These are phyloP conservation scores for Tuberolachnus salignus DNA, from an alignment of 2,888 invertebrate species.

Conservation along the genomic window DNA sequence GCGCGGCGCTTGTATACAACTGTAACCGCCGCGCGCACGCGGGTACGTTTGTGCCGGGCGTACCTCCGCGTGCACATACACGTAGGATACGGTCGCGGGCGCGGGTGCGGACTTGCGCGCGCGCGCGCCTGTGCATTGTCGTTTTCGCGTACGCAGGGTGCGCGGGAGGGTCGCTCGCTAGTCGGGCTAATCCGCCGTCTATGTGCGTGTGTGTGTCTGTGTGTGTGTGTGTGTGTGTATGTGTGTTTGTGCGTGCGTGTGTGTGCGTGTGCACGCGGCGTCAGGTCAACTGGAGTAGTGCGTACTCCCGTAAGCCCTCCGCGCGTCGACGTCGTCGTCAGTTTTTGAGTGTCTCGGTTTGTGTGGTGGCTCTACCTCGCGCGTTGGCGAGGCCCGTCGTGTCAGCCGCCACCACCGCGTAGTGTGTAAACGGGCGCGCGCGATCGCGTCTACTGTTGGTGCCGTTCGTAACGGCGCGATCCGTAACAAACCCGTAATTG, in stretches of 20 bases:
- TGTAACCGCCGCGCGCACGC: not conserved
- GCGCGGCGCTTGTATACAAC: too few species aligned
- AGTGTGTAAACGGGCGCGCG: not conserved
- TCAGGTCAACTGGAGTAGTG: conserved; percentile 56
- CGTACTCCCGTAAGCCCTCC: conserved; percentile 51
- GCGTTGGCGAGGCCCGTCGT: conserved; percentile 42
- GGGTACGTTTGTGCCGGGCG: not conserved
- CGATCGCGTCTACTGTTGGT: too few species aligned
- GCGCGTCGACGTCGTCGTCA: conserved; percentile 28
- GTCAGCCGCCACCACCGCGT: not conserved
- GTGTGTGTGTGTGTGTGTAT: conserved; percentile 45
- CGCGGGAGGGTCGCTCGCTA: conserved; percentile 32
- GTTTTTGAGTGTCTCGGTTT: conserved; percentile 48
- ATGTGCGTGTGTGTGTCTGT: conserved; percentile 44
- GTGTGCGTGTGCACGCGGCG: conserved; percentile 53
- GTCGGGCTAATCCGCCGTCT: conserved; percentile 42
- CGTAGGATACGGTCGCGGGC: not conserved
- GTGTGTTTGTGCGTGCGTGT: conserved; percentile 38
- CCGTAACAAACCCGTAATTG: too few species aligned
- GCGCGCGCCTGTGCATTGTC: conserved; percentile 37
- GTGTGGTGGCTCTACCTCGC: conserved; percentile 40
- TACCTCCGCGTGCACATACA: not conserved
- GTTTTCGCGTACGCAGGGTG: conserved; percentile 35
- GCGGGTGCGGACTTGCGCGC: not conserved
- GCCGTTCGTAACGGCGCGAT: too few species aligned